phyloP scores from a whole-genome alignment of 2,888 invertebrate genomes.

The Arctia plantaginis region DNA sequence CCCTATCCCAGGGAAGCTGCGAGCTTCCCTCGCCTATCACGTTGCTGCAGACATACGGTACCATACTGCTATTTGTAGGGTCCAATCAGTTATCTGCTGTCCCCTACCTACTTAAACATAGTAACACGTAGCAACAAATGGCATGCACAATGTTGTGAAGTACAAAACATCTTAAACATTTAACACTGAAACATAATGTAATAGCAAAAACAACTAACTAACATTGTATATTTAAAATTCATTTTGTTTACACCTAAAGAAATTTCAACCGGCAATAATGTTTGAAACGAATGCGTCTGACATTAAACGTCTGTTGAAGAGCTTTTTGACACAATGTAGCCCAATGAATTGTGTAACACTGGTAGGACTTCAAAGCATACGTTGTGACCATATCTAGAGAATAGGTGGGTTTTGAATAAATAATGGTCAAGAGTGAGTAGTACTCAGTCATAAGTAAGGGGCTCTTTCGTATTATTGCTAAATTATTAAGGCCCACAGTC shows the following conservation, averaged over 20 bases:
- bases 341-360: constrained; percentile 4
- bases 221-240: not conserved
- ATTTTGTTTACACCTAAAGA: constrained; percentile 4
- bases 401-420: not conserved
- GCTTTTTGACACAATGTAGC: constrained; percentile 14
- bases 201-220: not conserved
- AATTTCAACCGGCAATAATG: constrained; percentile 9
- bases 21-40: too few species aligned
- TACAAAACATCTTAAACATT: not conserved
- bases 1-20: too few species aligned
- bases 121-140: not conserved
- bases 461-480: not conserved
- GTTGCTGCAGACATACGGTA: not conserved
- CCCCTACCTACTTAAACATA: not conserved
- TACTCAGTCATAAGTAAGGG: not conserved
- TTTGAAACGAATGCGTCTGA: constrained; percentile 6
- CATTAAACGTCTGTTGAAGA: constrained; percentile 4
- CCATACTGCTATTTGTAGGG: not conserved
- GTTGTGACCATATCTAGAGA: not conserved
- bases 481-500: not conserved
- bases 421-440: not conserved
- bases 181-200: constrained; percentile 3
- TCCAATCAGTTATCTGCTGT: not conserved
- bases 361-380: not conserved
- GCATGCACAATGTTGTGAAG: not conserved